Evolutionary conservation across 2,113 vertebrate species (phyloP), one percentile per base, ranked within the genome.

Genomic region (Eolophus roseicapilla): DNA sequence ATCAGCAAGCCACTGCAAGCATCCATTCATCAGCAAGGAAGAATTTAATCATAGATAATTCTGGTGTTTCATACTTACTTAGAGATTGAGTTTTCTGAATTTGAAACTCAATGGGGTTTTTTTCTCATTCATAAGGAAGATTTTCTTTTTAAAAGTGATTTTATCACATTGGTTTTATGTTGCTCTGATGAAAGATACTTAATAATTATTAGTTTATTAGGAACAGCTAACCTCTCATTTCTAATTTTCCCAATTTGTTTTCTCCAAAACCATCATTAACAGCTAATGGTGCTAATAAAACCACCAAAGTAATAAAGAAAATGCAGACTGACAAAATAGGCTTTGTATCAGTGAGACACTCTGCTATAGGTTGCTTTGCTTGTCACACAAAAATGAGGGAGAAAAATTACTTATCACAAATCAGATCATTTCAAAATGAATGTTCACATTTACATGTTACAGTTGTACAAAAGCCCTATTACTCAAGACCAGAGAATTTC

Each of bases 391-490:
- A 80, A 65, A 7, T 17, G 33, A 28, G 9, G 13, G 7, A 18
- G 10, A 63, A 62, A 43, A 27, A 4, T 53, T 60, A 29, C 9
- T 67, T 52, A n/a, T 4, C 10, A 33, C 3, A 79, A 29, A 53
- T n/a, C 18, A 49, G 15, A 62, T 6, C 1, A 0, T 3, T 73
- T 80, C 1, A 90, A 82, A 80, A 79, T 2, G 0, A 17, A 27
- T 18, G 50, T 29, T 50, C 11, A 49, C 24, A 50, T 29, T 39
- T 7, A 19, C 10, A 11, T 9, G 47, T 9, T 25, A 19, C 1
- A 88, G 8, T 10, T 68, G 17, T 9, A 44, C 1, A 5, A 57
- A 21, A 50, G 28, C 4, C 25, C 4, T 25, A 31, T 6, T 41
- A 8, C 6, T 46, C 9, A 59, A 71, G 13, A 4, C 6, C 1